phyloP scores from a whole-genome alignment of 2,113 vertebrate genomes.

The Bujurquina vittata region DNA sequence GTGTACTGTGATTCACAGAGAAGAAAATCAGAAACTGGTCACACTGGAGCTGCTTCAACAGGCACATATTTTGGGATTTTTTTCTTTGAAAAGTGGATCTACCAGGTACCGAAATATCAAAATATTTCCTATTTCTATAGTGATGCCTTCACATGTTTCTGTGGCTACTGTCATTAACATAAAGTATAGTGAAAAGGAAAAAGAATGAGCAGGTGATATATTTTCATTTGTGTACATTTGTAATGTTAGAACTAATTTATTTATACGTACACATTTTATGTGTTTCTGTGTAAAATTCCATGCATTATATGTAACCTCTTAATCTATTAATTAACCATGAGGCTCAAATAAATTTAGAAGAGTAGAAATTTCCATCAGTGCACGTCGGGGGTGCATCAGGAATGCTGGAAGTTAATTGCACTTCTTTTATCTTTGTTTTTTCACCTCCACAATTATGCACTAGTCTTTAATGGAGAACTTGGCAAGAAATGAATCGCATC shows the following conservation, averaged over 20 bases:
- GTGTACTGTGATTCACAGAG: neutral
- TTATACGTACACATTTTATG: neutral
- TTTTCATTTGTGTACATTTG: too few relatives aligned
- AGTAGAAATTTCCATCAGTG: slow-evolving; percentile 14
- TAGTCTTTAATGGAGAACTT: slow-evolving; percentile 64
- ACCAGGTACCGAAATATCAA: neutral
- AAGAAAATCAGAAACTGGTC: neutral
- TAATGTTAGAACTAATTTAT: too few relatives aligned
- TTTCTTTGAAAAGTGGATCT: neutral
- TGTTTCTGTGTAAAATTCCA: neutral
- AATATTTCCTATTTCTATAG: neutral
- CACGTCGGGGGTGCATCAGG: neutral
- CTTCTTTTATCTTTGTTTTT: slow-evolving; percentile 52
- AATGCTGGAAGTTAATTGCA: slow-evolving; percentile 46
- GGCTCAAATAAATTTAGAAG: neutral
- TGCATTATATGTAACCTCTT: neutral
- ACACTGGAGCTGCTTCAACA: neutral
- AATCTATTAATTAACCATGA: neutral
- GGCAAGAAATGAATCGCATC: slow-evolving; percentile 65
- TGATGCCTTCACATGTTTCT: neutral
- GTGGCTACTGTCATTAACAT: neutral
- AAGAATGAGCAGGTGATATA: neutral
- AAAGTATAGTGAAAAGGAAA: neutral
- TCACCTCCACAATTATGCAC: slow-evolving; percentile 56
- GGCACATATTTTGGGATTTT: neutral